Conservation (phyloP, 2,888 invertebrate species). For the Lumbricus terrestris region DNA sequence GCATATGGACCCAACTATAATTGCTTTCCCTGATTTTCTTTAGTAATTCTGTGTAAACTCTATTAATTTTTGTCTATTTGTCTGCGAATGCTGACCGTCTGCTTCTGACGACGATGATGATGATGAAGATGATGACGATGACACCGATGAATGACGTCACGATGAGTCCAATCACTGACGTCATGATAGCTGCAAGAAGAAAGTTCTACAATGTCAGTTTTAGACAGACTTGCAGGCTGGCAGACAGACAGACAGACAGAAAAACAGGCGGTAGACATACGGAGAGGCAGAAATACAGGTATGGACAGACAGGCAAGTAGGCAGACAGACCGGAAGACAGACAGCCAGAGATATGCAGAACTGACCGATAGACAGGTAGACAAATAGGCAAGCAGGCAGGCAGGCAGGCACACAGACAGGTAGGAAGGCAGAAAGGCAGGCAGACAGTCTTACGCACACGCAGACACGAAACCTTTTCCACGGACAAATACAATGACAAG, state of each 20-base stretch:
- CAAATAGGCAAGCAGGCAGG: too few relatives aligned
- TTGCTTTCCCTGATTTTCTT: not conserved
- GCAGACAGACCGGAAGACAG: too few relatives aligned
- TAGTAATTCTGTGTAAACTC: not conserved
- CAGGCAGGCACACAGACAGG: too few relatives aligned
- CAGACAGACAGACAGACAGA: not conserved
- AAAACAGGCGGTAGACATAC: not conserved
- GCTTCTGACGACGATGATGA: not conserved
- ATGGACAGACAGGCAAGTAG: too few relatives aligned
- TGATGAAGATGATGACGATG: not conserved
- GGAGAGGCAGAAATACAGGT: too few relatives aligned
- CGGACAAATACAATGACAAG: not conserved
- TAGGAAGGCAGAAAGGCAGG: too few relatives aligned
- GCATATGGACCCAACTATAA: not conserved
- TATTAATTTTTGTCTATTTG: not conserved
- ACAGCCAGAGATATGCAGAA: too few relatives aligned
- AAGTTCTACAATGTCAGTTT: not conserved
- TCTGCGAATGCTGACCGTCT: not conserved
- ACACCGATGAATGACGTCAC: not conserved
- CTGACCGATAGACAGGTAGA: too few relatives aligned
- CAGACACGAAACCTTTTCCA: too few relatives aligned
- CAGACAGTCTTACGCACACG: too few relatives aligned
- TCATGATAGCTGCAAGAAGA: not conserved
- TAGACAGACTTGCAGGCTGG: not conserved
- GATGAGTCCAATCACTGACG: not conserved